These are phyloP conservation scores for Amphiduros pacificus DNA, from an alignment of 2,888 invertebrate species.

Conservation along the genomic window DNA sequence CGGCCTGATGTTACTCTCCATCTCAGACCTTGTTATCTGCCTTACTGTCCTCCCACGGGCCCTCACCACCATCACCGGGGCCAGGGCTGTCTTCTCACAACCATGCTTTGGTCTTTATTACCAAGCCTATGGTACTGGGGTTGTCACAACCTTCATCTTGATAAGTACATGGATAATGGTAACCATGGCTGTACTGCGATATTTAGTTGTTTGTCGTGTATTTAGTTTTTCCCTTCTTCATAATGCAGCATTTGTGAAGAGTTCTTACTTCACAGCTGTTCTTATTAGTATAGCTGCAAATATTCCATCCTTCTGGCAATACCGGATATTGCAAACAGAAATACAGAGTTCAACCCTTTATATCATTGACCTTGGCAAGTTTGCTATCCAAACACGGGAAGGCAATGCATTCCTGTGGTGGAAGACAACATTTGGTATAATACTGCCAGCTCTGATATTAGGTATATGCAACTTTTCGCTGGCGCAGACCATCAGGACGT, in stretches of 20 bases:
- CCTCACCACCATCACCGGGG: conserved; percentile 31
- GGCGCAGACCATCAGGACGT: conserved; percentile 32
- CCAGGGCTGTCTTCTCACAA: not conserved
- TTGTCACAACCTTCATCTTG: conserved; percentile 52
- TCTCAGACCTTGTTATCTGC: conserved; percentile 9
- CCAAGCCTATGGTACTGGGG: conserved; percentile 38
- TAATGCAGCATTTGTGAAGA: conserved; percentile 40
- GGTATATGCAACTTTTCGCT: conserved; percentile 51
- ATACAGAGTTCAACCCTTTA: conserved; percentile 1
- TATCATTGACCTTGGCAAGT: conserved; percentile 24
- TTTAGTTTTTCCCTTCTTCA: conserved; percentile 48
- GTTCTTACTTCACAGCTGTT: conserved; percentile 32
- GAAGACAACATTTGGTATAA: conserved; percentile 48
- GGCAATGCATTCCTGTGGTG: conserved; percentile 23
- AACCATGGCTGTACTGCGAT: conserved; percentile 52
- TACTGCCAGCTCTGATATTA: conserved; percentile 47
- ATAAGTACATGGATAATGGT: conserved; percentile 54
- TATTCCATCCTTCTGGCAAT: conserved; percentile 17
- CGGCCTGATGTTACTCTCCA: conserved; percentile 11
- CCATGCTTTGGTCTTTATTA: conserved; percentile 30
- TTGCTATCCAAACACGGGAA: not conserved
- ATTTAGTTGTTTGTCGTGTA: conserved; percentile 53
- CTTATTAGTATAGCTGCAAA: conserved; percentile 2
- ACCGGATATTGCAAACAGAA: not conserved
- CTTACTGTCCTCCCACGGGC: conserved; percentile 45